phyloP scores from a whole-genome alignment of 2,113 vertebrate genomes.

The Dasyornis broadbenti region DNA sequence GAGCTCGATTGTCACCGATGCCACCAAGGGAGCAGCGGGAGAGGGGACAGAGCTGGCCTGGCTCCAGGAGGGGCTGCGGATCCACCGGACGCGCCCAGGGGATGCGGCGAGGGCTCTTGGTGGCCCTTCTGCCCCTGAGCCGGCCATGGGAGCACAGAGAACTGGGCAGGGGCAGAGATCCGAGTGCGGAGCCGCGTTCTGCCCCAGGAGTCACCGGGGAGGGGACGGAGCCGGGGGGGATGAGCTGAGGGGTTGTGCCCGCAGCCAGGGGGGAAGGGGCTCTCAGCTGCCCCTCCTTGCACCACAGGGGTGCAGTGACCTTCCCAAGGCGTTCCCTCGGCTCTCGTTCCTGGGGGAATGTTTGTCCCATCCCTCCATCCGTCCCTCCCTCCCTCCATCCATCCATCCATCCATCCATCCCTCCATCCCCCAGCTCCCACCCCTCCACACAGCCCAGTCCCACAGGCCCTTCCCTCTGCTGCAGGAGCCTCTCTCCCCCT shows the following conservation, averaged over 20 bases:
- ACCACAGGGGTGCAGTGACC: not conserved
- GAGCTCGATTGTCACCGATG: not conserved
- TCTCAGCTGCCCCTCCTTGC: not conserved
- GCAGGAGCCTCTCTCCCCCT: not conserved
- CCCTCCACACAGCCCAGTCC: not conserved
- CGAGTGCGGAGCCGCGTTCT: not conserved
- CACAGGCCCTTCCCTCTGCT: not conserved
- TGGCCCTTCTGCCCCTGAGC: not conserved
- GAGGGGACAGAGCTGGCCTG: not conserved
- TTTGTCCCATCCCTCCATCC: not conserved
- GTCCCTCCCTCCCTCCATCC: too few species aligned
- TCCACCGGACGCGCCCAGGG: rapidly evolving
- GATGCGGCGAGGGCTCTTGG: not conserved
- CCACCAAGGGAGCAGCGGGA: not conserved
- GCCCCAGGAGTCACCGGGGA: not conserved
- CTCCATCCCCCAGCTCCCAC: not conserved
- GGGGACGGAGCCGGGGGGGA: not conserved
- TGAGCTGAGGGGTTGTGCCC: not conserved
- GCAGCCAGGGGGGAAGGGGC: not conserved
- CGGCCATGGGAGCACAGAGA: not conserved
- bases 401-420: not conserved
- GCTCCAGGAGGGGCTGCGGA: not conserved
- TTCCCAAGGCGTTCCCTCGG: not conserved
- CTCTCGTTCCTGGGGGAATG: not conserved
- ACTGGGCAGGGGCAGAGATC: not conserved